These are phyloP conservation scores for Pagrus major DNA, from an alignment of 2,113 vertebrate species.

Conservation along the genomic window DNA sequence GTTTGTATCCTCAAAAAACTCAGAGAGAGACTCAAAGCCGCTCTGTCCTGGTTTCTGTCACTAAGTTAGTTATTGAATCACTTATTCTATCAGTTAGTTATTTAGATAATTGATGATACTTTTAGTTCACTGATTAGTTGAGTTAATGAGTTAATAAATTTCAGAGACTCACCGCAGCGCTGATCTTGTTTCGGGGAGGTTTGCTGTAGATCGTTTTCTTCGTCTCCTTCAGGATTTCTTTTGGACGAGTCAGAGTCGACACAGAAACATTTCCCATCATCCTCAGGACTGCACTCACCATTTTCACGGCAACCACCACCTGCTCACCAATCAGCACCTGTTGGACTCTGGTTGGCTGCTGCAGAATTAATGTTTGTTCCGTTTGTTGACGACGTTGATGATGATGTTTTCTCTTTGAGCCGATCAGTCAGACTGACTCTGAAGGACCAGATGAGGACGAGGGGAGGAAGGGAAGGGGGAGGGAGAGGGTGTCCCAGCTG, in stretches of 20 bases:
- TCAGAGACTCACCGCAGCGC: constrained; percentile 69
- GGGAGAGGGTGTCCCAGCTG: neutral
- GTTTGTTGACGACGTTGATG: neutral
- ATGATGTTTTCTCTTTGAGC: neutral
- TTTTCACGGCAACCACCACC: neutral
- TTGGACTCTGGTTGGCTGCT: neutral
- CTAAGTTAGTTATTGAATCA: too few relatives aligned
- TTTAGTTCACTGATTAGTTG: too few relatives aligned
- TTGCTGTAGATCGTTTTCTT: constrained; percentile 72
- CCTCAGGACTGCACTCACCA: constrained; percentile 46
- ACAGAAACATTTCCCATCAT: constrained; percentile 38
- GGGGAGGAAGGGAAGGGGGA: neutral
- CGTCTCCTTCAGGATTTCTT: constrained; percentile 39
- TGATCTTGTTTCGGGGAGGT: constrained; percentile 71
- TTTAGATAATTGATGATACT: too few relatives aligned
- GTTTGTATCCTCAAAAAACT: too few relatives aligned
- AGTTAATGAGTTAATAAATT: neutral
- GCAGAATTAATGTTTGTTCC: neutral
- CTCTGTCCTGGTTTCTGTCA: too few relatives aligned
- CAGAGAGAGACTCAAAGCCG: too few relatives aligned
- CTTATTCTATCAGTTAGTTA: too few relatives aligned
- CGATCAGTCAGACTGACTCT: neutral
- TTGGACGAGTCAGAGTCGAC: constrained; percentile 33
- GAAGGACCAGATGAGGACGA: neutral
- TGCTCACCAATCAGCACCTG: neutral